Percentiles rank a stretch among this genome's conserved stretches.
phyloP scores from a whole-genome alignment of 2,888 invertebrate genomes.

The Taphrorychus bicolor region DNA sequence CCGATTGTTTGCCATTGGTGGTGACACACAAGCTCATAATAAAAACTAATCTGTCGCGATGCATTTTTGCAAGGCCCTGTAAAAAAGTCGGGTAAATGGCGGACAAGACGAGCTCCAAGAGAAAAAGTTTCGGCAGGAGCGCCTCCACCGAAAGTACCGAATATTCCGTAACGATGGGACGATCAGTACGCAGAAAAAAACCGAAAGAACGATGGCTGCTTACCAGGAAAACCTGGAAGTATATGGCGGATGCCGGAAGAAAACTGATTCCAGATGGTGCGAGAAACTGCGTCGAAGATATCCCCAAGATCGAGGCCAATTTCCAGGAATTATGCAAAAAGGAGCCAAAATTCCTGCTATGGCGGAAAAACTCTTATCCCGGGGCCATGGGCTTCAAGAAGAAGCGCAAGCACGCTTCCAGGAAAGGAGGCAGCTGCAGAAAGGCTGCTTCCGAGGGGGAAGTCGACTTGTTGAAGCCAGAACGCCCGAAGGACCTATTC shows the following conservation, averaged over 20 bases:
- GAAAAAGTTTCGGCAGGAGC: slow-evolving; percentile 55
- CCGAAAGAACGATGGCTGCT: slow-evolving; percentile 85
- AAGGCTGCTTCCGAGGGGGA: slow-evolving; percentile 72
- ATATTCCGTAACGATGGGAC: slow-evolving; percentile 62
- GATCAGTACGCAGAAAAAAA: slow-evolving; percentile 65
- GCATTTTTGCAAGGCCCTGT: slow-evolving; percentile 26
- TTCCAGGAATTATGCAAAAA: slow-evolving; percentile 83
- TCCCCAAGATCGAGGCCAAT: slow-evolving; percentile 82
- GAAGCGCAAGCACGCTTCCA: slow-evolving; percentile 62
- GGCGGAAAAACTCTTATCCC: slow-evolving; percentile 85
- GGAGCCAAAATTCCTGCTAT: slow-evolving; percentile 79
- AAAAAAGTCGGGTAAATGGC: slow-evolving; percentile 24
- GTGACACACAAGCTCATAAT: slow-evolving; percentile 26
- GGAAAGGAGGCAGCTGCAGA: slow-evolving; percentile 73
- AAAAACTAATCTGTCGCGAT: slow-evolving; percentile 27
- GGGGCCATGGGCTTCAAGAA: slow-evolving; percentile 69
- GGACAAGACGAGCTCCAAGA: slow-evolving; percentile 42
- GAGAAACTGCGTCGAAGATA: slow-evolving; percentile 75
- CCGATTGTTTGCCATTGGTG: slow-evolving; percentile 32
- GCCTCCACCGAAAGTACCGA: slow-evolving; percentile 62
- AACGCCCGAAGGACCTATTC: slow-evolving; percentile 58
- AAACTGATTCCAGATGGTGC: slow-evolving; percentile 84
- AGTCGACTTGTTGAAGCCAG: slow-evolving; percentile 63
- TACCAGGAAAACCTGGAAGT: slow-evolving; percentile 89
- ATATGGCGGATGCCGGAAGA: slow-evolving; percentile 91